Conservation (phyloP, 2,888 invertebrate genomes). For the Nomada lathburiana region DNA sequence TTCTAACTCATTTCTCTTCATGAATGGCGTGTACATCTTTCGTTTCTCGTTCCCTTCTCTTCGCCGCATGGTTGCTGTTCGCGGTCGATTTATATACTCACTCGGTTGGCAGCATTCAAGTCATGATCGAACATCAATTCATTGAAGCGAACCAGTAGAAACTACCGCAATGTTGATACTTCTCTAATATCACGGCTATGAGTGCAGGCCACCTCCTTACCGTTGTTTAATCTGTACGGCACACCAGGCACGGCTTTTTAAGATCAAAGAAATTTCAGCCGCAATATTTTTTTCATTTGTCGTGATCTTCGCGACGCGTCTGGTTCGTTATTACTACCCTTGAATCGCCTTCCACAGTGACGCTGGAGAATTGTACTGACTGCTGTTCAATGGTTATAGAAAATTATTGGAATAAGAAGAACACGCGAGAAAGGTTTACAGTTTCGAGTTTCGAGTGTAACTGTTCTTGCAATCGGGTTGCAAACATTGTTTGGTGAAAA, state of each 20-base stretch:
- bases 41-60: background rate
- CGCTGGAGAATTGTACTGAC: too few relatives aligned
- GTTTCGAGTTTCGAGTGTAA: too few relatives aligned
- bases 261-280: constrained; percentile 1
- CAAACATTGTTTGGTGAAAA: too few relatives aligned
- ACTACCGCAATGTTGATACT: constrained; percentile 80
- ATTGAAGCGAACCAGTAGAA: constrained; percentile 54
- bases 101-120: background rate
- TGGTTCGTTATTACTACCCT: background rate
- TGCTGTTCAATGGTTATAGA: background rate
- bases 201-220: constrained; percentile 78
- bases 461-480: too few relatives aligned
- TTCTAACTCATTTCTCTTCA: constrained; percentile 81
- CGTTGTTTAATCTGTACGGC: constrained; percentile 73
- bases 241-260: constrained; percentile 13
- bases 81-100: background rate
- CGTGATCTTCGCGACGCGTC: too few relatives aligned
- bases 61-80: background rate
- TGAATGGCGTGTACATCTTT: constrained; percentile 51
- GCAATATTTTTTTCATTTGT: background rate
- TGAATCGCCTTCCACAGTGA: background rate
- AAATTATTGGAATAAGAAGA: background rate
- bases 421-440: background rate
- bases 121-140: constrained; percentile 54
- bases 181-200: constrained; percentile 80